Evolutionary conservation across 1,140 invertebrate species (phyloP).

Genomic region (Rhizoglyphus robini): DNA sequence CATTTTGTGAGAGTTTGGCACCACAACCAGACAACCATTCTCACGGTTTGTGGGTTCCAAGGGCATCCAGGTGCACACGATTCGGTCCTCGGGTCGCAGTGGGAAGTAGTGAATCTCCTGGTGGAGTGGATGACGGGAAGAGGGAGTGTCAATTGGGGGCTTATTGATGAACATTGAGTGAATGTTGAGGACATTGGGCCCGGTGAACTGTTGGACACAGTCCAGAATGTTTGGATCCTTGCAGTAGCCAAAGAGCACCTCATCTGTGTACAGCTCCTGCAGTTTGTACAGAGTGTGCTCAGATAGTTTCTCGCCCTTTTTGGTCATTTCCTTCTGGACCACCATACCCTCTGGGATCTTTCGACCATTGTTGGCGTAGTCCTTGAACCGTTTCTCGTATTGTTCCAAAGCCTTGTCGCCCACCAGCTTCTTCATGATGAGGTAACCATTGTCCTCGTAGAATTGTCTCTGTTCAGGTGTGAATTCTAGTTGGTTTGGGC

Average conservation of each 20-base stretch:
- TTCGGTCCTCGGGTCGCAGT: conserved; percentile 57
- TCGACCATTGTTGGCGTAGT: conserved; percentile 45
- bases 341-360: conserved; percentile 37
- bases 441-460: conserved; percentile 65
- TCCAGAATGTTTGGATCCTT: conserved; percentile 48
- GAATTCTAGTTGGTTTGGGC: too few species aligned
- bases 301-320: conserved; percentile 43
- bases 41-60: conserved; percentile 54
- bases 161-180: conserved; percentile 87
- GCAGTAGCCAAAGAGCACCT: conserved; percentile 55
- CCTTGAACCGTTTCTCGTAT: conserved; percentile 47
- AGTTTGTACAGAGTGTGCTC: conserved; percentile 60
- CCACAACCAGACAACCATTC: conserved; percentile 60
- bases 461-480: conserved; percentile 51
- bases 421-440: conserved; percentile 52
- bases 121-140: conserved; percentile 40
- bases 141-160: conserved; percentile 49
- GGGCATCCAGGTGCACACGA: conserved; percentile 77
- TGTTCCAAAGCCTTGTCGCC: conserved; percentile 43
- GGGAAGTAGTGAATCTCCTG: conserved; percentile 80
- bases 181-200: conserved; percentile 59
- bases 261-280: conserved; percentile 57
- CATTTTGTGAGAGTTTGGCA: conserved; percentile 60
- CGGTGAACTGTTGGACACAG: conserved; percentile 59
- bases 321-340: conserved; percentile 58